phyloP scores from a whole-genome alignment of 64 coral and sea anemone genomes.

The Montipora efflorescens region DNA sequence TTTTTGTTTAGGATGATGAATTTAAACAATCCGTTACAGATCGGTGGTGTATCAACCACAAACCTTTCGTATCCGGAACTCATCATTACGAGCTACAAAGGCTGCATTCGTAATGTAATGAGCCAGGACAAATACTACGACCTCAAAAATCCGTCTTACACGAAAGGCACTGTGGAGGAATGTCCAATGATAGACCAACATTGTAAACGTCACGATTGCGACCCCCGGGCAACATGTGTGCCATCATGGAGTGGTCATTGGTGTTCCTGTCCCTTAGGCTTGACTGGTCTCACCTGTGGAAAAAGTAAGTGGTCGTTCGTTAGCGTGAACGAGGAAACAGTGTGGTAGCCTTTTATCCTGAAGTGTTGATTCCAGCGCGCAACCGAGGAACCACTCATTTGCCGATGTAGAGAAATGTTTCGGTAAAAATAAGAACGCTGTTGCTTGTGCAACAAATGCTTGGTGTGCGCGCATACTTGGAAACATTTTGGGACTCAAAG shows the following conservation, averaged over 20 bases:
- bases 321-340: neutral
- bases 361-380: too few species aligned
- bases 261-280: conserved; percentile 68
- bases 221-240: conserved; percentile 69
- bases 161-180: conserved; percentile 65
- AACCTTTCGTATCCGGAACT: conserved; percentile 75
- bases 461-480: too few species aligned
- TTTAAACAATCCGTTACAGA: conserved; percentile 78
- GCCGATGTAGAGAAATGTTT: too few species aligned
- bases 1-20: conserved; percentile 72
- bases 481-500: too few species aligned
- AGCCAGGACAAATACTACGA: conserved; percentile 69
- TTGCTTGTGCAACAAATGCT: too few species aligned
- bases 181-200: conserved; percentile 94
- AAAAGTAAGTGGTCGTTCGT: conserved; percentile 26
- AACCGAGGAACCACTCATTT: too few species aligned
- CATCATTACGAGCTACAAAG: conserved; percentile 63
- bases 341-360: neutral
- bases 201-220: conserved; percentile 66
- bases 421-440: too few species aligned
- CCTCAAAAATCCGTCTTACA: conserved; percentile 50
- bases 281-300: conserved; percentile 29
- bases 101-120: conserved; percentile 95
- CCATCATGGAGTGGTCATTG: conserved; percentile 75
- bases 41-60: conserved; percentile 77